Evolutionary conservation across 2,797 vertebrate species (phyloP), one percentile per base, ranked within the genome.

Genomic region (Mergus octosetaceus): DNA sequence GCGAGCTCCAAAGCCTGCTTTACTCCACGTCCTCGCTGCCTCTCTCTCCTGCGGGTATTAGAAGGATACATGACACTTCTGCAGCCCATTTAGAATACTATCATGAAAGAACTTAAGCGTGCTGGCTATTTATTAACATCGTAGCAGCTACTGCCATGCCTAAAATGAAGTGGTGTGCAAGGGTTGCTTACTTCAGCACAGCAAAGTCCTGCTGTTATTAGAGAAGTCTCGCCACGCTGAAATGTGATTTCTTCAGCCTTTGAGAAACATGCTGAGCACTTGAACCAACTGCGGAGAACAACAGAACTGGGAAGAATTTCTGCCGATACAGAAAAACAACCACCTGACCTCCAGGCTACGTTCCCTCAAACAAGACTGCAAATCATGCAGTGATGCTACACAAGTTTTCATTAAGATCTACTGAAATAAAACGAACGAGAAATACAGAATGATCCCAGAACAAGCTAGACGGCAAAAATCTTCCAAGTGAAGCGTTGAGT

Each of bases 391-490:
- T 10, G 22, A 66, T 5, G 7, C 45, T 74, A 69, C 20, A 0
- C 9, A 43, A 62, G 38, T 62, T 94, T 65, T 84, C 60, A n/a
- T 20, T 12, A 38, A 71, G n/a, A 27, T 15, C 47, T 61, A 19
- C 30, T 34, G 38, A 72, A 94, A 49, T 27, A 53, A 66, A 54
- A 34, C 18, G 15, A 77, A 61, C 36, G 15, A 38, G 38, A 72
- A 62, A 57, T 2, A 38, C 22, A 47, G 4, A 17, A 54, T 1
- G 1, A 64, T 62, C 22, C 41, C 0, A 2, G 27, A 76, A 80
- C 49, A 53, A 53, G 30, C 64, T 49, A 47, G 54, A 47, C 34
- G 6, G 30, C 47, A 80, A 84, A 58, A n/a, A 17, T 38, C 49
- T 73, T 69, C 79, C 43, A 51, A 11, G 65, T 7, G 41, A 24